Percentiles rank a stretch among this genome's conserved stretches.
Conservation (phyloP, 2,888 invertebrate genomes). For the Coelinius sp. region DNA sequence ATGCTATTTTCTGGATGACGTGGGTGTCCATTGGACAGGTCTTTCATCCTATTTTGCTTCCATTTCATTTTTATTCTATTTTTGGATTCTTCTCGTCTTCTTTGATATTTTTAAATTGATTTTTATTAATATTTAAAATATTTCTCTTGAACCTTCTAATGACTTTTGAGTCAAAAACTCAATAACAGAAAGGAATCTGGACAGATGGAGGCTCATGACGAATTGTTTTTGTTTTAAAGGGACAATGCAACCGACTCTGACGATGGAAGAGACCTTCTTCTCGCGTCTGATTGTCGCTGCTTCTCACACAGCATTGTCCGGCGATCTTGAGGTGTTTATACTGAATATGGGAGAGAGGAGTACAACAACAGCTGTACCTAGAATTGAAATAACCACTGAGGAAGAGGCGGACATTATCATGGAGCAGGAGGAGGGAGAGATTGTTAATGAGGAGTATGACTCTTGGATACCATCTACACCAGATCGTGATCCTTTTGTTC, state of each 20-base stretch:
- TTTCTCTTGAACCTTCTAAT: too few species aligned
- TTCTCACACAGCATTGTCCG: slow-evolving; percentile 83
- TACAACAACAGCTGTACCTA: slow-evolving; percentile 63
- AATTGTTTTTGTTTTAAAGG: slow-evolving; percentile 46
- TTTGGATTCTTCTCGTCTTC: too few species aligned
- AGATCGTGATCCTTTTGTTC: slow-evolving; percentile 51
- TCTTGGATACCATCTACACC: slow-evolving; percentile 25
- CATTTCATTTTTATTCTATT: not conserved
- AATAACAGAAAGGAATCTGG: too few species aligned
- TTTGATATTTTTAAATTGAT: too few species aligned
- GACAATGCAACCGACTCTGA: slow-evolving; percentile 52
- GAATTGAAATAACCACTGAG: slow-evolving; percentile 63
- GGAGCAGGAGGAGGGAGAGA: slow-evolving; percentile 45
- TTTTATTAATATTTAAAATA: too few species aligned
- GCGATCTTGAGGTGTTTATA: slow-evolving; percentile 83
- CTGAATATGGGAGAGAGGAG: slow-evolving; percentile 63
- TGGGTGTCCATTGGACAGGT: too few species aligned
- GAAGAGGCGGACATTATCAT: slow-evolving; percentile 49
- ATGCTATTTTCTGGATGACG: not conserved
- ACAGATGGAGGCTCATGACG: too few species aligned
- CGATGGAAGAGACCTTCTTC: slow-evolving; percentile 53
- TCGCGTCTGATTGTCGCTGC: slow-evolving; percentile 79
- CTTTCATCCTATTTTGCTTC: not conserved
- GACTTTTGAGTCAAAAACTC: too few species aligned
- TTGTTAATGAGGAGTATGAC: slow-evolving; percentile 33